Evolutionary conservation across 2,113 vertebrate species (phyloP).

Genomic region (Sturnira hondurensis): DNA sequence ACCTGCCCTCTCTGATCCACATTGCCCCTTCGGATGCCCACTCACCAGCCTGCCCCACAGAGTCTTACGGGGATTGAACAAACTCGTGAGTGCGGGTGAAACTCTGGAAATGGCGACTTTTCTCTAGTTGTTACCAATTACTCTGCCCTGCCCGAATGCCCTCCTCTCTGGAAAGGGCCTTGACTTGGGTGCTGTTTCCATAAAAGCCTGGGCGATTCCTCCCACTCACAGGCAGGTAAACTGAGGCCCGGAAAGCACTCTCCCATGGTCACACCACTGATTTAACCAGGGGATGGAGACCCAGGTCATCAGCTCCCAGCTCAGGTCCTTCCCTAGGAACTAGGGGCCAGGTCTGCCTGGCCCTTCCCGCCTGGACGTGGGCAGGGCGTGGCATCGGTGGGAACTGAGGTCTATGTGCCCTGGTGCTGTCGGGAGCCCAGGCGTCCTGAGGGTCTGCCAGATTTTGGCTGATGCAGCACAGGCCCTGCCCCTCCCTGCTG

Average conservation of each 20-base stretch:
- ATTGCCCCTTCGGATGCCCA: neutral
- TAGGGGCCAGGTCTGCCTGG: neutral
- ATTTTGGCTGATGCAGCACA: neutral
- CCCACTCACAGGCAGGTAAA: neutral
- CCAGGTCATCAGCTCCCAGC: no score
- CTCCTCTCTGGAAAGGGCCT: neutral
- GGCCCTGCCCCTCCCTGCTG: neutral
- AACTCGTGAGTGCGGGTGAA: neutral
- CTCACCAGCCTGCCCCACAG: neutral
- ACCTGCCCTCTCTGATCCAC: neutral
- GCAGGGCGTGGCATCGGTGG: neutral
- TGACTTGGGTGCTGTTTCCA: neutral
- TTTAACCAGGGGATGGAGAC: neutral
- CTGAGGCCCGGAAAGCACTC: neutral
- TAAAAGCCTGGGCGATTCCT: neutral
- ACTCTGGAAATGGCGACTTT: neutral
- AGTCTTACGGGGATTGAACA: neutral
- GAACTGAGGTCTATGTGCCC: neutral
- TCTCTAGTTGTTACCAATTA: neutral
- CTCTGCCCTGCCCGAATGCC: neutral
- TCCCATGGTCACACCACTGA: neutral
- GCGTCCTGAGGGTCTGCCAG: neutral
- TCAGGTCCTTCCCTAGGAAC: neutral
- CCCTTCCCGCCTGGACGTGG: neutral
- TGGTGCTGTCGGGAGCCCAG: neutral